Evolutionary conservation across 2,113 vertebrate species (phyloP).

Genomic region (Heloderma charlesbogerti): DNA sequence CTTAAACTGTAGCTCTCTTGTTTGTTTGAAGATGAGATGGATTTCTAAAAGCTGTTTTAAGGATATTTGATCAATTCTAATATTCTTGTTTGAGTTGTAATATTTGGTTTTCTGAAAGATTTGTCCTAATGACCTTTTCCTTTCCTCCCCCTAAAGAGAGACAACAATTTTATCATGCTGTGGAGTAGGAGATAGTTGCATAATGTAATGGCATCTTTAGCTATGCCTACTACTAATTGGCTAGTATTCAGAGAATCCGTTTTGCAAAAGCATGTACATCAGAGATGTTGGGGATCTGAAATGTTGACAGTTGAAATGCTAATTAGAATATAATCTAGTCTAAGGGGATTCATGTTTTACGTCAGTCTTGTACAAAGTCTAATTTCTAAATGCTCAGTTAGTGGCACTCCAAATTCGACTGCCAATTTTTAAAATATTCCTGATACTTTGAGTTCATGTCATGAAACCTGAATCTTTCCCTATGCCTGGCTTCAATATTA

Average conservation of each 20-base stretch:
- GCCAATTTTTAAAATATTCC: conserved; percentile 50
- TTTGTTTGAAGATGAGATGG: not conserved
- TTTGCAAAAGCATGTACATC: too few relatives aligned
- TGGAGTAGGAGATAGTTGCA: not conserved
- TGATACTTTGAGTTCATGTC: not conserved
- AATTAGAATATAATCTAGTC: not conserved
- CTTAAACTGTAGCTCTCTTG: not conserved
- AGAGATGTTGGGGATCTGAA: not conserved
- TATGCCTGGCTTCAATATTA: conserved; percentile 41
- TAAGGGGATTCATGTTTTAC: conserved; percentile 20
- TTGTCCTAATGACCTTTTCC: not conserved
- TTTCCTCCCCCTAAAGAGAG: not conserved
- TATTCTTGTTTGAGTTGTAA: not conserved
- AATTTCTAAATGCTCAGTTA: conserved; percentile 32
- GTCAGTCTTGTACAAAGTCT: conserved; percentile 7
- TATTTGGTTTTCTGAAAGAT: not conserved
- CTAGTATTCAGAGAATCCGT: not conserved
- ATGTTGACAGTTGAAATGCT: not conserved
- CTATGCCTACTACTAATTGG: not conserved
- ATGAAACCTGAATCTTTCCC: conserved; percentile 42
- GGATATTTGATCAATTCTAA: not conserved
- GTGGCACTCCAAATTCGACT: conserved; percentile 41
- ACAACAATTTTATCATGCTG: not conserved
- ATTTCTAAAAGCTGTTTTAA: not conserved
- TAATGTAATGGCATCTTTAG: not conserved